Evolutionary conservation across 2,113 vertebrate genomes (phyloP).

Genomic region (Prunella fulvescens): DNA sequence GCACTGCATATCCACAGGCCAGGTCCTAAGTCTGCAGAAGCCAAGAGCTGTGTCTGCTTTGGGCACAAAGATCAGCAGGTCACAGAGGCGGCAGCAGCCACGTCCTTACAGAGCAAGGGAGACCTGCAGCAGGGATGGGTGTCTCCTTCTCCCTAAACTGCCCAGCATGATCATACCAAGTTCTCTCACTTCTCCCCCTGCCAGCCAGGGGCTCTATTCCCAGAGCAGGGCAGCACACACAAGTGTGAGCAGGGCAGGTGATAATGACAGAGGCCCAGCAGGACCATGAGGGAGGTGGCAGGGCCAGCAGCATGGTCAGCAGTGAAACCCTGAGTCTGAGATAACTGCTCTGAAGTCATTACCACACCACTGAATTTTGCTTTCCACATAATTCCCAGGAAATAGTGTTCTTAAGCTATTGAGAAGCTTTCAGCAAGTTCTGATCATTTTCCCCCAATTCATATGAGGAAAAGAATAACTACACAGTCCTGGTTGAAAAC

Average conservation of each 20-base stretch:
- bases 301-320: not conserved
- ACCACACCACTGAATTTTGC: not conserved
- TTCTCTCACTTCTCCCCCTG: not conserved
- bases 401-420: not conserved
- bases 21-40: not conserved
- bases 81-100: not conserved
- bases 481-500: not conserved
- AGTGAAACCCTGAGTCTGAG: not conserved
- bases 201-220: not conserved
- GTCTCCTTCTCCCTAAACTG: not conserved
- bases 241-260: not conserved
- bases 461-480: not conserved
- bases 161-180: fast-evolving
- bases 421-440: not conserved
- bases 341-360: not conserved
- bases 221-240: not conserved
- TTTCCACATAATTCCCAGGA: not conserved
- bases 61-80: not conserved
- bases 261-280: not conserved
- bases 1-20: not conserved
- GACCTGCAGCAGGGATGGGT: not conserved
- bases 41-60: not conserved
- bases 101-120: not conserved
- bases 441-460: not conserved
- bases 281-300: not conserved